A percentile compares a stretch with the other conserved stretches of the same genome.
Evolutionary conservation across 2,113 vertebrate species (phyloP).

Genomic region (Nesoenas mayeri): DNA sequence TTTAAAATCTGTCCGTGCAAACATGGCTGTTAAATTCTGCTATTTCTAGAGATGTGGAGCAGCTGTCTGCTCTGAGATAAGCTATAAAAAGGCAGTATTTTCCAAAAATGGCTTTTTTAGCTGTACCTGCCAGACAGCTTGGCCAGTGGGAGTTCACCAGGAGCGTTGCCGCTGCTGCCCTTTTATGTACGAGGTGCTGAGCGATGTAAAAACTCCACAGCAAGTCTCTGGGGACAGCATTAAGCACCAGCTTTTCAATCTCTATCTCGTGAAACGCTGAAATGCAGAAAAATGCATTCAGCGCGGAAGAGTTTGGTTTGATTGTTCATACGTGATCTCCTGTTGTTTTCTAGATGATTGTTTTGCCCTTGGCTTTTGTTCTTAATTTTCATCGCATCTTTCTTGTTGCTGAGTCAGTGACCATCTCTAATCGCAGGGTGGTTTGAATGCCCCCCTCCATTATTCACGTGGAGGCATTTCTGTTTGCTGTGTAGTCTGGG

Average conservation of each 20-base stretch:
- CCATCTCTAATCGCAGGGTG: background rate
- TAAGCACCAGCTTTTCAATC: background rate
- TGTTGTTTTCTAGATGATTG: background rate
- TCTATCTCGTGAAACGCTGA: background rate
- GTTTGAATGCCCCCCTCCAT: background rate
- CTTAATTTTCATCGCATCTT: background rate
- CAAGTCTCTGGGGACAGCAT: background rate
- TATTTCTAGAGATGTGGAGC: constrained; percentile 40
- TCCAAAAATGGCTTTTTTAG: constrained; percentile 9
- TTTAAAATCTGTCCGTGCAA: constrained; percentile 62
- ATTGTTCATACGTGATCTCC: background rate
- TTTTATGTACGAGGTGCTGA: background rate
- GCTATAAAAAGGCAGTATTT: constrained; percentile 51
- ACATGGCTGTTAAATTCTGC: constrained; percentile 44
- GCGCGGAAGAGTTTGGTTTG: background rate
- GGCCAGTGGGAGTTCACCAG: background rate
- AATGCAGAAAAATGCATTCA: background rate
- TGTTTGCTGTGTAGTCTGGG: background rate
- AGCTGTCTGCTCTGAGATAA: constrained; percentile 47
- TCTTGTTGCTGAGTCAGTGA: background rate
- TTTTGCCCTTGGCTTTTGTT: background rate
- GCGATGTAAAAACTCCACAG: background rate
- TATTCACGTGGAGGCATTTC: background rate
- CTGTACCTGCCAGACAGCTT: constrained; percentile 13
- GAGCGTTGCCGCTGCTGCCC: background rate